A percentile compares a stretch with the other conserved stretches of the same genome.
phyloP scores from a whole-genome alignment of 2,113 vertebrate species.

The Acanthochromis polyacanthus region DNA sequence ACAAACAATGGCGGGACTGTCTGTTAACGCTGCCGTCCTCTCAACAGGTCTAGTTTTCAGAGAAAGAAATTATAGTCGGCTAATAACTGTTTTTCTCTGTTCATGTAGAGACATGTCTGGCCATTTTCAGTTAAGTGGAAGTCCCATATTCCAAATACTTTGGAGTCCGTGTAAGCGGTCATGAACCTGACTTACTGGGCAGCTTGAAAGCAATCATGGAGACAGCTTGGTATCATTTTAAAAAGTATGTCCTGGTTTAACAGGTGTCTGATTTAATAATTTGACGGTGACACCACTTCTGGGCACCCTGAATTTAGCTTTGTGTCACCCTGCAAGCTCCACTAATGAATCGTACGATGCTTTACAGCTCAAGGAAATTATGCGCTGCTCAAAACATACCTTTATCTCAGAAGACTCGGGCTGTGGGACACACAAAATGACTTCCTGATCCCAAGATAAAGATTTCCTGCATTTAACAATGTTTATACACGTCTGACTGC shows the following conservation, averaged over 20 bases:
- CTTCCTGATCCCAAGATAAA: constrained; percentile 70
- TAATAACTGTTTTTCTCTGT: constrained; percentile 59
- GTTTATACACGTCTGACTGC: constrained; percentile 42
- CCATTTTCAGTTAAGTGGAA: constrained; percentile 34
- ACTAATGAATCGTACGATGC: constrained; percentile 3
- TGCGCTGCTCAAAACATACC: constrained; percentile 49
- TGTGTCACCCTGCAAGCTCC: background rate
- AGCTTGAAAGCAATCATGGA: background rate
- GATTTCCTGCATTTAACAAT: constrained; percentile 73
- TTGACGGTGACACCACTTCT: background rate
- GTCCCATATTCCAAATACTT: constrained; percentile 57
- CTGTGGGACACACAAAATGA: constrained; percentile 65
- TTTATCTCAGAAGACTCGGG: constrained; percentile 55
- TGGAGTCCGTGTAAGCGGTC: constrained; percentile 53
- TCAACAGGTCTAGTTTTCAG: constrained; percentile 55
- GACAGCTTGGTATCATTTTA: background rate
- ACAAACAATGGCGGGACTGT: constrained; percentile 61
- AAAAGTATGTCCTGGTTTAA: background rate
- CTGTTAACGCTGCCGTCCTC: constrained; percentile 44
- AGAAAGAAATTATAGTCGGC: constrained; percentile 52
- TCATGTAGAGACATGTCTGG: constrained; percentile 37
- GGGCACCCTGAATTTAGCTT: background rate
- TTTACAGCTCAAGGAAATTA: constrained; percentile 29
- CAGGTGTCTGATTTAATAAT: background rate
- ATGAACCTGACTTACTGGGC: constrained; percentile 11